Base-by-base conservation (phyloP, 2,888 invertebrate species). In the Andrena camellia region DNA sequence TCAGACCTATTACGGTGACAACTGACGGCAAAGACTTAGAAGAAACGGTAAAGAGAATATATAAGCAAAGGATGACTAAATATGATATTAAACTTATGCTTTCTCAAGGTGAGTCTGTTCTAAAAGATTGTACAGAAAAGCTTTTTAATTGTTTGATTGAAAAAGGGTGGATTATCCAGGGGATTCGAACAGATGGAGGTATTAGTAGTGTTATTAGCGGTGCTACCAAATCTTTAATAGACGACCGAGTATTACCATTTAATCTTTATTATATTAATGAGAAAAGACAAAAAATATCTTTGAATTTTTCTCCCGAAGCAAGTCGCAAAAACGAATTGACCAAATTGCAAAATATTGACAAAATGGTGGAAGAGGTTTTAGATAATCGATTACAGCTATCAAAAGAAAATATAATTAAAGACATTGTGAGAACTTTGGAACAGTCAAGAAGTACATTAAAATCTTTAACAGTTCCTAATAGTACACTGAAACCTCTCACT, bases 401-500 rank as follows among this genome's bases (percentile, higher is more conserved):
- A 3, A 33, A 31, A 48, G 20, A 33, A 50, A 33, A 52, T 29
- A 48, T 26, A 29, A 71, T 62, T 29, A 29, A 59, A 20, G 23
- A 50, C 26, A 50, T 71, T 50, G 20, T 31, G 20, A 13, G 7
- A 2, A 71, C 31, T n/a, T 7, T 71, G n/a, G 20, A 60, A 31
- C 17, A 29, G 13, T 71, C 31, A 13, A 71, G 50, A 71, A 60
- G 71, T 50, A 8, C n/a, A 60, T 60, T 71, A 48, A 71, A 60
- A 50, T n/a, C 20, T 48, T 62, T 71, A 29, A 29, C 50, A 60
- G n/a, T 29, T 71, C 71, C 71, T 87, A 20, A 71, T 26, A 62
- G 64, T 72, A 78, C 73, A 52, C 48, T 86, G 48, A 78, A 77
- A 70, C 57, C 78, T 66, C 20, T 88, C 5, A 70, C 54, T 5